Base-by-base conservation (phyloP, 2,888 invertebrate genomes). In the Anaspis maculata region DNA sequence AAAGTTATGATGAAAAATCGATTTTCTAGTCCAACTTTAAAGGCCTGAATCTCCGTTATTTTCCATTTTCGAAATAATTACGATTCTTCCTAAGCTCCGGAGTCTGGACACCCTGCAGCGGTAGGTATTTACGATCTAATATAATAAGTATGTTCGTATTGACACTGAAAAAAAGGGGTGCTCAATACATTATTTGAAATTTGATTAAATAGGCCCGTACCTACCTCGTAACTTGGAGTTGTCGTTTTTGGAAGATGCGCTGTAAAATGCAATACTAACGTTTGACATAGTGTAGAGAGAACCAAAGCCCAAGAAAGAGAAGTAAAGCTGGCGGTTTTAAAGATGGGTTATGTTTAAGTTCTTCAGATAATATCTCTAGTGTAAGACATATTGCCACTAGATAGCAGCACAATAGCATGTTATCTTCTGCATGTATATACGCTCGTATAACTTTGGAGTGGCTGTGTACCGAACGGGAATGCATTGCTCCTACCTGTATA, bases 321-420 rank as follows among this genome's bases (percentile, higher is more conserved):
- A 37, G 25, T 34, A 32, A 39, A 33, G 24, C 40, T 42, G 46
- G 46, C 46, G 44, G 54, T 55, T 57, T 51, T 48, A 51, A 52
- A 48, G 51, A 49, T 55, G 53, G 52, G 54, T 53, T 53, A 57
- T 55, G 55, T 54, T 56, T 54, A 57, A 57, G 54, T 61, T 56
- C 53, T 46, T 37, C 39, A 54, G 61, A 61, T 59, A 50, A 55
- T 54, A 61, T 59, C 60, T 54, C 42, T 34, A 41, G 48, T 48
- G 51, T 54, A 60, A 61, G 61, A 60, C 58, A 60, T 59, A 61
- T 59, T 59, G 58, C 59, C 54, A 50, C 48, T 48, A 60, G 60
- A 60, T 59, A 58, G 54, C 49, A 57, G 53, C 51, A 60, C 59
- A 60, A 60, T 59, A 54, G 57, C 57, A 54, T 56, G 56, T 58